Evolutionary conservation across 2,113 vertebrate species (phyloP), one percentile per base, ranked within the genome.

Genomic region (Paralichthys olivaceus): DNA sequence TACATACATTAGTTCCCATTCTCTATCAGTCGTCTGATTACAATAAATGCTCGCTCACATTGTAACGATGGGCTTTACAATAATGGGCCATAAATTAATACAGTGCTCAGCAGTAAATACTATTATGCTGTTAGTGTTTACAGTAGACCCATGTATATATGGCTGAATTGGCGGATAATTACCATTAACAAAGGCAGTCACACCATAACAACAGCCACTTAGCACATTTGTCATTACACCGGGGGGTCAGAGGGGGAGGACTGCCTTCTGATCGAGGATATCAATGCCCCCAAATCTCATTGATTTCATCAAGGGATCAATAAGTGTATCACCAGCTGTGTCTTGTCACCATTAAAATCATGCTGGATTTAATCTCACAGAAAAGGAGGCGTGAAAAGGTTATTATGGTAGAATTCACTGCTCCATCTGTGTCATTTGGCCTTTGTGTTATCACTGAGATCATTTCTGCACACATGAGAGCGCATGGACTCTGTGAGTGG

Each of bases 71-170:
- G 84, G 72, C 79, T 90, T 83, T 81, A 93, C 92, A 92, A 94
- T 92, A 92, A 92, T 89, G 84, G 87, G 59, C 72, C 91, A 88
- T 94, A 93, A 94, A 94, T 94, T 91, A 94, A 93, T 89, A 88
- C 87, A 75, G 83, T 83, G 77, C 87, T 86, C 85, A 82, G 87
- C 88, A 84, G 90, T 93, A 94, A 94, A 93, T 87, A 90, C 84
- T 84, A 79, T 88, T 82, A 88, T 57, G 78, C 75, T 51, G 85
- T 74, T 84, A 72, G 72, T 90, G 92, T 91, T 94, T 89, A 92
- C 87, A 88, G 85, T 88, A 77, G 40, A 75, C 4, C 62, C 84
- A 53, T 84, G 83, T 89, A 79, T 77, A 67, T 86, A 72, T 79
- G 87, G 79, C 75, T 64, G 84, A 85, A 86, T 81, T 68, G 79